Evolutionary conservation across 2,888 invertebrate genomes (phyloP).

Genomic region (Macaria liturata): DNA sequence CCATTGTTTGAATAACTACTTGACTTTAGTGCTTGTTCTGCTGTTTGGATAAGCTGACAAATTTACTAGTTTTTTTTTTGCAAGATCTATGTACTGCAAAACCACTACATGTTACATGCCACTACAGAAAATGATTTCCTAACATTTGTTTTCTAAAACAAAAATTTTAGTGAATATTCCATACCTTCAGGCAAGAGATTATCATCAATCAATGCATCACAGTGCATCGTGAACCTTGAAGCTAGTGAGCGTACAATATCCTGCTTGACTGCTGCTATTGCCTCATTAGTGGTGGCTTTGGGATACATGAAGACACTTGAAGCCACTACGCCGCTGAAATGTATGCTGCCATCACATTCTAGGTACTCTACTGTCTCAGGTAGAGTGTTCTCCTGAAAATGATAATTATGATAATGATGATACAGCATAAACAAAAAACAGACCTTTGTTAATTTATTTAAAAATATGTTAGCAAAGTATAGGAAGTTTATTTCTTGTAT

Average conservation of each 20-base stretch:
- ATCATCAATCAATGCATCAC: slow-evolving; percentile 95
- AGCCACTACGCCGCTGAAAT: slow-evolving; percentile 88
- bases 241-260: slow-evolving; percentile 93
- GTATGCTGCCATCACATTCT: slow-evolving; percentile 87
- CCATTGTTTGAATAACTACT: too few species aligned
- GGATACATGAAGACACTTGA: slow-evolving; percentile 91
- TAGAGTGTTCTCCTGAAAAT: slow-evolving; percentile 67
- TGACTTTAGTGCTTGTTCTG: too few species aligned
- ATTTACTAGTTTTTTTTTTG: too few species aligned
- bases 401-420: too few species aligned
- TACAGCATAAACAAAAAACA: not conserved
- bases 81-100: too few species aligned
- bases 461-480: not conserved
- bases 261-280: slow-evolving; percentile 88
- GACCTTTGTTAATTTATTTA: not conserved
- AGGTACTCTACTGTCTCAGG: slow-evolving; percentile 77
- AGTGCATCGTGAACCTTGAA: slow-evolving; percentile 94
- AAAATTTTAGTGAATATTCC: not conserved
- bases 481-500: too few species aligned
- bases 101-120: too few species aligned
- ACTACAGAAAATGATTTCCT: not conserved
- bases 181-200: slow-evolving; percentile 87
- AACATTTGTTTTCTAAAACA: too few species aligned
- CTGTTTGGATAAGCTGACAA: too few species aligned
- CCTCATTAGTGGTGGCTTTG: slow-evolving; percentile 88